Evolutionary conservation across 53 echinoderm and acorn worm species (phyloP).

Genomic region (Crossaster papposus): DNA sequence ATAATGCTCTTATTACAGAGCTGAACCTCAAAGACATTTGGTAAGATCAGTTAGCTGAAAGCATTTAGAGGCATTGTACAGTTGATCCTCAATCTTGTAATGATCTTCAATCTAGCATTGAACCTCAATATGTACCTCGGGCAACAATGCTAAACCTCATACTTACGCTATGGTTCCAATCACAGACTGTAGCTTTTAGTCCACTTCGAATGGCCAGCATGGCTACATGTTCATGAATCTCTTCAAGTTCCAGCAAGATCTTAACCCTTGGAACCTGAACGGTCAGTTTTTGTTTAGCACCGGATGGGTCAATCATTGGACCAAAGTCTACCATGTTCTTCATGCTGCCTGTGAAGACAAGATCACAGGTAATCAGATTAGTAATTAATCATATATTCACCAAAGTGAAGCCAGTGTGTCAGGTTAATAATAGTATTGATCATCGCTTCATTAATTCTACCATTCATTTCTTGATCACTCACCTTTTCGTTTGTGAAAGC

Average conservation of each 20-base stretch:
- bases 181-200: conserved; percentile 68
- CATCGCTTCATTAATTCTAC: too few species aligned
- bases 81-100: too few species aligned
- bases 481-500: conserved; percentile 94
- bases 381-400: too few species aligned
- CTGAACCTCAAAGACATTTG: background rate
- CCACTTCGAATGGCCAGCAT: conserved; percentile 79
- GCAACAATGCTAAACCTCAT: background rate
- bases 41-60: background rate
- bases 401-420: too few species aligned
- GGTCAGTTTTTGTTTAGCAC: conserved; percentile 74
- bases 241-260: conserved; percentile 80
- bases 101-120: background rate
- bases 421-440: too few species aligned
- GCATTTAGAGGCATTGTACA: background rate
- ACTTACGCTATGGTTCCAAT: conserved; percentile 88
- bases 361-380: background rate
- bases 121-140: background rate
- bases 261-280: conserved; percentile 80
- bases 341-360: conserved; percentile 73
- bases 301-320: conserved; percentile 68
- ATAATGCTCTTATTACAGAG: background rate
- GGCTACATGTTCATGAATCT: conserved; percentile 80
- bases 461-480: background rate
- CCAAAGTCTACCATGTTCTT: conserved; percentile 95